Percentiles rank a stretch among this genome's conserved stretches.
phyloP scores from a whole-genome alignment of 2,888 invertebrate genomes.

The Timandra comae region DNA sequence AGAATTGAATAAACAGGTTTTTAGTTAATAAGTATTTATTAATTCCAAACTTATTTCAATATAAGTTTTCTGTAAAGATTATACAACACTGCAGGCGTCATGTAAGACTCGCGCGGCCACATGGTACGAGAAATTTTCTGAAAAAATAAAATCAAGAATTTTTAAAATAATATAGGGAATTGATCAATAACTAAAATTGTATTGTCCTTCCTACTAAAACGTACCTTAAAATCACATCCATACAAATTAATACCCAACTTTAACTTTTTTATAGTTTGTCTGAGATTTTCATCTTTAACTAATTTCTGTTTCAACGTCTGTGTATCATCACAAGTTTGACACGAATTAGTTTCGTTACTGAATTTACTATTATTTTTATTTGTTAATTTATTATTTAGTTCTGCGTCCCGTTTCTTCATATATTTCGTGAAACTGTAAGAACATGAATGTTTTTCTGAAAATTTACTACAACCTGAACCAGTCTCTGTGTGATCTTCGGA shows the following conservation, averaged over 20 bases:
- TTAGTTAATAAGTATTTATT: neutral
- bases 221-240: constrained; percentile 68
- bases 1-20: neutral
- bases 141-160: no score
- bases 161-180: no score
- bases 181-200: no score
- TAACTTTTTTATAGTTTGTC: constrained; percentile 51
- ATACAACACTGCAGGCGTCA: constrained; percentile 57
- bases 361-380: constrained; percentile 10
- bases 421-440: constrained; percentile 52
- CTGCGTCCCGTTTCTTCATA: constrained; percentile 48
- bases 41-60: constrained; percentile 35
- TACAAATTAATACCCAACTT: constrained; percentile 64
- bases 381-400: constrained; percentile 17
- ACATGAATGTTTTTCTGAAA: no score
- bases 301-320: constrained; percentile 42
- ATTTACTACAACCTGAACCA: no score
- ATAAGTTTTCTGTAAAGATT: constrained; percentile 59
- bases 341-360: constrained; percentile 27
- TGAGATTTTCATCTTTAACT: constrained; percentile 38
- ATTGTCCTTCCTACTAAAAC: neutral
- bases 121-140: constrained; percentile 63
- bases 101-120: constrained; percentile 56
- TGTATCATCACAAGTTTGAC: constrained; percentile 57
- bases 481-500: no score